phyloP scores from a whole-genome alignment of 2,888 invertebrate genomes.

The Bembecia ichneumoniformis region DNA sequence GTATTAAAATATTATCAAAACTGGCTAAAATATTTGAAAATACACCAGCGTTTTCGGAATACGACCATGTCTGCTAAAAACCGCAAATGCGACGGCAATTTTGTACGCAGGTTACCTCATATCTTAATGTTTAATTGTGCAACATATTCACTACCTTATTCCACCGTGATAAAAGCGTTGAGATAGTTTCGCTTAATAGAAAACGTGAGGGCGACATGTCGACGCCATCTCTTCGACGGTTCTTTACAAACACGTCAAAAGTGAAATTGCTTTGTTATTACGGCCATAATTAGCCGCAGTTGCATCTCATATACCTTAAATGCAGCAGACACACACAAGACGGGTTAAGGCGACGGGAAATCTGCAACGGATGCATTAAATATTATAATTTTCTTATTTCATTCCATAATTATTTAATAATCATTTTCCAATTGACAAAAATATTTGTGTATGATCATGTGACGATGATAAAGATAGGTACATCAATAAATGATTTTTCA shows the following conservation, averaged over 20 bases:
- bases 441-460: too few relatives aligned
- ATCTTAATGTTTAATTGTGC: conserved; percentile 23
- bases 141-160: conserved; percentile 17
- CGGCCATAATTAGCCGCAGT: background rate
- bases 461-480: too few relatives aligned
- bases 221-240: conserved; percentile 8
- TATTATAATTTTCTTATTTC: too few relatives aligned
- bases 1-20: too few relatives aligned
- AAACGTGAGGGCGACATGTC: conserved; percentile 36
- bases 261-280: background rate
- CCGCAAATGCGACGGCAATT: conserved; percentile 48
- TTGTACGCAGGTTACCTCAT: conserved; percentile 43
- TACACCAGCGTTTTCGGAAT: conserved; percentile 20
- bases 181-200: conserved; percentile 33
- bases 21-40: too few relatives aligned
- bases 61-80: conserved; percentile 23
- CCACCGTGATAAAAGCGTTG: conserved; percentile 12
- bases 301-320: too few relatives aligned
- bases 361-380: too few relatives aligned
- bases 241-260: background rate
- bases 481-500: too few relatives aligned
- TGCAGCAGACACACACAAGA: too few relatives aligned
- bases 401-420: too few relatives aligned
- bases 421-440: too few relatives aligned
- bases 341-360: too few relatives aligned